A percentile compares a stretch with the other conserved stretches of the same genome.
These are phyloP conservation scores for Acanthacorydalis orientalis DNA, from an alignment of 2,888 invertebrate genomes.

Conservation along the genomic window DNA sequence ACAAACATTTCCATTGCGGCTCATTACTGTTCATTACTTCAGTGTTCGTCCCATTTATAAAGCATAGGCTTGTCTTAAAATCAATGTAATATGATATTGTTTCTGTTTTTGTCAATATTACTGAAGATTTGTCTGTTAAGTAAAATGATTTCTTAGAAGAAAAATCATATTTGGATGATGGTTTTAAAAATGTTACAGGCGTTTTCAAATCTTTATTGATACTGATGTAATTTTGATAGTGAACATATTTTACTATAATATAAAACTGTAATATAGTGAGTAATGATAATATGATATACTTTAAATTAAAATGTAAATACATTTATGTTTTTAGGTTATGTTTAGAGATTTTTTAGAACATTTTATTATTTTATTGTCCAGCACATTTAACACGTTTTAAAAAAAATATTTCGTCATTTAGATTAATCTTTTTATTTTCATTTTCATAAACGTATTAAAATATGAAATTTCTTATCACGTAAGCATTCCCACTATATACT, in stretches of 20 bases:
- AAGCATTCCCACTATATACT: too few relatives aligned
- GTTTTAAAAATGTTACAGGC: conserved; percentile 8
- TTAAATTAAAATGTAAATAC: conserved; percentile 16
- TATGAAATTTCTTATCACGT: too few relatives aligned
- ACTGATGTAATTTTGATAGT: background rate
- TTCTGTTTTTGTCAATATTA: conserved; percentile 14
- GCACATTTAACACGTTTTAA: too few relatives aligned
- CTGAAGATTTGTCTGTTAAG: conserved; percentile 17
- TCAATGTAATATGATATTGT: conserved; percentile 19
- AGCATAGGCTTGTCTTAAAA: conserved; percentile 27
- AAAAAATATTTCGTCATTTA: too few relatives aligned
- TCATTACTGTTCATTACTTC: conserved; percentile 21
- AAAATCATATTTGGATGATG: background rate
- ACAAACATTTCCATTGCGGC: conserved; percentile 31
- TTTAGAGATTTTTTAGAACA: too few relatives aligned
- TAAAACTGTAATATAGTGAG: conserved; percentile 19
- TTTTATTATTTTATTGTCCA: background rate
- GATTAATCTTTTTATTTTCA: too few relatives aligned
- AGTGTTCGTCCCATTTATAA: conserved; percentile 24
- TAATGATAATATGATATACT: conserved; percentile 22
- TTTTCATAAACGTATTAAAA: too few relatives aligned
- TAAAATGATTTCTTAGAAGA: conserved; percentile 15
- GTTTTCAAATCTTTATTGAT: conserved; percentile 7
- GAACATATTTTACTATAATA: too few relatives aligned
- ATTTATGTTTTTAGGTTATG: conserved; percentile 8